These are phyloP conservation scores for Cynopterus brachyotis DNA, from an alignment of 2,113 vertebrate genomes.

Conservation along the genomic window DNA sequence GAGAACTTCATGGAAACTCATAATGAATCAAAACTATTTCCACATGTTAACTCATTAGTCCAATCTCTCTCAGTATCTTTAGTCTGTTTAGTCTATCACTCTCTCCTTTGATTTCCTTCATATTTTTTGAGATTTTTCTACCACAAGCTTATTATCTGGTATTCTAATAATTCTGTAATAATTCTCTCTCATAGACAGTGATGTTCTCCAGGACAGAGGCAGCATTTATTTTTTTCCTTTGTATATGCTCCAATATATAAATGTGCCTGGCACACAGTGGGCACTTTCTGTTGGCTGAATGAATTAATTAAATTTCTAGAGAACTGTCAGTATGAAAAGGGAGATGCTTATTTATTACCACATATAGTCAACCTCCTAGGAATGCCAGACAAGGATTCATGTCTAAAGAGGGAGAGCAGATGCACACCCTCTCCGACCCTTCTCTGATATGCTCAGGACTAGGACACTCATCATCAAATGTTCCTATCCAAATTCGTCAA, in stretches of 20 bases:
- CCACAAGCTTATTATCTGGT: neutral
- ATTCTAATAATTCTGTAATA: neutral
- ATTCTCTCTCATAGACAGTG: neutral
- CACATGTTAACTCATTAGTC: neutral
- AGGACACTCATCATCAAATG: neutral
- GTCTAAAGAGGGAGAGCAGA: neutral
- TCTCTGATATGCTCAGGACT: neutral
- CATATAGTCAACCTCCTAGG: neutral
- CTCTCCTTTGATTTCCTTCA: neutral
- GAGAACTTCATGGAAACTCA: neutral
- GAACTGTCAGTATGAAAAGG: neutral
- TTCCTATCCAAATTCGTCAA: neutral
- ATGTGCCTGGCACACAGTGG: neutral
- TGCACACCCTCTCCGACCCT: neutral
- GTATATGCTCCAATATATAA: neutral
- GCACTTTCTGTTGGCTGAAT: neutral
- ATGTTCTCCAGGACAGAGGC: neutral
- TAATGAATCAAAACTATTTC: neutral
- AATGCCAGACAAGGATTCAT: neutral
- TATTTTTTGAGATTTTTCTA: neutral
- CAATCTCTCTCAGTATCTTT: too few species aligned
- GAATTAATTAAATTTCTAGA: neutral
- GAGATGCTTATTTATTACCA: neutral
- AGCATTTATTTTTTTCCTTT: neutral
- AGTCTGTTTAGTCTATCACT: neutral